Conservation (phyloP, 2,113 vertebrate genomes). For the Otis tarda region DNA sequence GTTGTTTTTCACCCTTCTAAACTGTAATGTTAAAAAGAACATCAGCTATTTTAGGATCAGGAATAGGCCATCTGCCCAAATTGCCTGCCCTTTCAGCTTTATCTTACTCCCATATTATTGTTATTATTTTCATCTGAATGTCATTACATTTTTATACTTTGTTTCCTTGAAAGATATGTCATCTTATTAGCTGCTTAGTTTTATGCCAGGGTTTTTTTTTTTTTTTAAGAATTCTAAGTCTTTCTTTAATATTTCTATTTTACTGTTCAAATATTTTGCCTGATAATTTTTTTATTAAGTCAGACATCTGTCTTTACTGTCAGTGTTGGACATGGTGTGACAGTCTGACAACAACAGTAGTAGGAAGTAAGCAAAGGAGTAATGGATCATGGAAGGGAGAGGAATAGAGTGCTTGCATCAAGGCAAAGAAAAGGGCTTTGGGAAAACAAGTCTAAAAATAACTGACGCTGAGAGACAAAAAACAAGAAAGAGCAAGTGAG, state of each 20-base stretch:
- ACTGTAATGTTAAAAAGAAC: conserved; percentile 53
- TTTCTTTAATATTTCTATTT: not conserved
- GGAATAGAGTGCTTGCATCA: not conserved
- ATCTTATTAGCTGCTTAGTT: not conserved
- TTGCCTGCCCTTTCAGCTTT: conserved; percentile 6
- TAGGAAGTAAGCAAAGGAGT: not conserved
- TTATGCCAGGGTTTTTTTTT: not conserved
- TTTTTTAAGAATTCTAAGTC: not conserved
- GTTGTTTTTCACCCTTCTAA: conserved; percentile 54
- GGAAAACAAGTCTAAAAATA: not conserved
- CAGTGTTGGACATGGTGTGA: not conserved
- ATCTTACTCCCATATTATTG: not conserved
- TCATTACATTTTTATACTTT: conserved; percentile 1
- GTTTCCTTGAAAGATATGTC: not conserved
- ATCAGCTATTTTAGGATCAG: conserved; percentile 60
- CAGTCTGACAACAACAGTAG: not conserved
- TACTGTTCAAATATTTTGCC: not conserved
- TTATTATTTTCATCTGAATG: conserved; percentile 3
- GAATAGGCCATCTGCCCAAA: conserved; percentile 64
- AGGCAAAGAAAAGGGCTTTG: not conserved
- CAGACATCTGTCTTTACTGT: not conserved
- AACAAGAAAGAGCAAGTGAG: not conserved
- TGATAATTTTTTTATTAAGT: not conserved
- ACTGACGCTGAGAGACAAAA: not conserved
- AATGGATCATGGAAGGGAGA: not conserved